A percentile compares a stretch with the other conserved stretches of the same genome.
phyloP scores from a whole-genome alignment of 1,140 invertebrate species.

The Leguminivora glycinivorella region DNA sequence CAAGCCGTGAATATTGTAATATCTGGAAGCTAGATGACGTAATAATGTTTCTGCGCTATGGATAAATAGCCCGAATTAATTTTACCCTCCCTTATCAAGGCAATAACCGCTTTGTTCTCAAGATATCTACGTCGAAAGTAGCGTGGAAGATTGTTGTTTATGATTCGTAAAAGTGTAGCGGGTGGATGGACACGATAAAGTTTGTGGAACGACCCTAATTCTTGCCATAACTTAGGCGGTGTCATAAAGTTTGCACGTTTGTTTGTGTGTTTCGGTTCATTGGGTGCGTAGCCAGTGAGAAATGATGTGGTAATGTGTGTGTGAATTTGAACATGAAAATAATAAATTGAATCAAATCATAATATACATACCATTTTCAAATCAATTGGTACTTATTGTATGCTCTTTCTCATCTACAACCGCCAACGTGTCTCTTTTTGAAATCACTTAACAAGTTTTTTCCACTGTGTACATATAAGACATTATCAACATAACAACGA shows the following conservation, averaged over 20 bases:
- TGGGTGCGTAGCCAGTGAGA: neutral
- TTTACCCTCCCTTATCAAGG: neutral
- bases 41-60: conserved; percentile 1
- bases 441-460: too few relatives aligned
- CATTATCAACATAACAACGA: too few relatives aligned
- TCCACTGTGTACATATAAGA: too few relatives aligned
- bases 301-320: neutral
- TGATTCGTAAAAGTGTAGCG: conserved; percentile 15
- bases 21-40: neutral
- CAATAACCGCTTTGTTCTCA: neutral
- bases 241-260: conserved; percentile 15
- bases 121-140: neutral
- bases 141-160: neutral
- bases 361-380: too few relatives aligned
- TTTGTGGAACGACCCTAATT: conserved; percentile 23
- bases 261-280: conserved; percentile 3
- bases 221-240: conserved; percentile 12
- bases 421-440: too few relatives aligned
- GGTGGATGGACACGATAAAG: conserved; percentile 15
- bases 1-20: neutral
- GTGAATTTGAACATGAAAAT: too few relatives aligned
- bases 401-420: too few relatives aligned
- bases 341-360: too few relatives aligned
- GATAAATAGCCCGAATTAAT: conserved; percentile 11
- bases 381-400: too few relatives aligned